Conservation (phyloP, 1,140 invertebrate genomes). For the Diachasma alloeum region DNA sequence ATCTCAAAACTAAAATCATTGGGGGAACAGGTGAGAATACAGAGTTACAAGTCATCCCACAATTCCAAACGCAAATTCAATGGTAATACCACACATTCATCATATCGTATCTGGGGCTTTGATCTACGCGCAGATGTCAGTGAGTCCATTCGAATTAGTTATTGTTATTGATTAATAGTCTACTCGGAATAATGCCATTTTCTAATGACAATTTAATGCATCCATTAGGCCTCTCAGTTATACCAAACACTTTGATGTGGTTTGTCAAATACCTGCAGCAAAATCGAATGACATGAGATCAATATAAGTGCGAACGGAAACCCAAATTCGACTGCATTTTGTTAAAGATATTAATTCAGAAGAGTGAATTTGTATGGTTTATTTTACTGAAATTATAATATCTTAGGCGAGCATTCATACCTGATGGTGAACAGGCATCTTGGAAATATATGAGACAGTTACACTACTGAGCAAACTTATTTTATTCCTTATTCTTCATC, state of each 20-base stretch:
- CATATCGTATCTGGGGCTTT: background rate
- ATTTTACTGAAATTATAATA: too few relatives aligned
- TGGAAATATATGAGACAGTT: too few relatives aligned
- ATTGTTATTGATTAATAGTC: background rate
- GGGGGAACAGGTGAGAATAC: background rate
- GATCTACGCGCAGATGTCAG: background rate
- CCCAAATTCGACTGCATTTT: too few relatives aligned
- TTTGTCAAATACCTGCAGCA: background rate
- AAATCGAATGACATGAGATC: too few relatives aligned
- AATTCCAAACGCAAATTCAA: background rate
- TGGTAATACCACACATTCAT: background rate
- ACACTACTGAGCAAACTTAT: too few relatives aligned
- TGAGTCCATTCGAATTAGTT: background rate
- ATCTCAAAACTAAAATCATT: background rate
- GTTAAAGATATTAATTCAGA: too few relatives aligned
- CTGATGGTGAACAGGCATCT: too few relatives aligned
- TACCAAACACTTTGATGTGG: background rate
- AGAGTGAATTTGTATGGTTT: too few relatives aligned
- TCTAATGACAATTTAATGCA: slow-evolving; percentile 20
- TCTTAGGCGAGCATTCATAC: too few relatives aligned
- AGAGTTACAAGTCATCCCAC: background rate
- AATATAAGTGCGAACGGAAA: too few relatives aligned
- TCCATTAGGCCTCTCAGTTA: background rate
- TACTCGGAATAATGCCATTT: background rate
- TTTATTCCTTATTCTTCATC: too few relatives aligned